Evolutionary conservation across 2,797 vertebrate species (phyloP).

Genomic region (Harpagifer antarcticus): DNA sequence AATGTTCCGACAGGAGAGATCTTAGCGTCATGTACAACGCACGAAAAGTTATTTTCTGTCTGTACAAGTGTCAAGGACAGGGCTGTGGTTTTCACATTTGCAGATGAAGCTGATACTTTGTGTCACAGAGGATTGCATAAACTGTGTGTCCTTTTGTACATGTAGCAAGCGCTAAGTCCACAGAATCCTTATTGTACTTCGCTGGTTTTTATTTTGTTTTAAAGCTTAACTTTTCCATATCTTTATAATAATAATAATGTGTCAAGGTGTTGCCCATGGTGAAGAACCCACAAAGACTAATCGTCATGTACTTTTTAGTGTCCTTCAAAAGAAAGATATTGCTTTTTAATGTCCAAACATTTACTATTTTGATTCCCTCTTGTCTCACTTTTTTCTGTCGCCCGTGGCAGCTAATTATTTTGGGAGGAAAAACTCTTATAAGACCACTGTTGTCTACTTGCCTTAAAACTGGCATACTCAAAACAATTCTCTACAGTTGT

Average conservation of each 20-base stretch:
- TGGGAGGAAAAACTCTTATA: too few relatives aligned
- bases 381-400: not conserved
- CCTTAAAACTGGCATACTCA: too few relatives aligned
- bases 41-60: not conserved
- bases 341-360: not conserved
- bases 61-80: not conserved
- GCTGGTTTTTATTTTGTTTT: not conserved
- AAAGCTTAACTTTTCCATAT: not conserved
- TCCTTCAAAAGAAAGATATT: not conserved
- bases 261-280: not conserved
- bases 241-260: not conserved
- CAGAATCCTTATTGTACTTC: not conserved
- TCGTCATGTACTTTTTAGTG: not conserved
- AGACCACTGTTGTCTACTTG: too few relatives aligned
- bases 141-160: not conserved
- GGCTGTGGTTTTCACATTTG: not conserved
- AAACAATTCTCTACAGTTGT: too few relatives aligned
- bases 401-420: too few relatives aligned
- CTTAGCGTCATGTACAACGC: not conserved
- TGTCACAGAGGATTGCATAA: not conserved
- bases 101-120: not conserved
- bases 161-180: not conserved
- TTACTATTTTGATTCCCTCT: not conserved
- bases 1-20: slow-evolving; percentile 22
- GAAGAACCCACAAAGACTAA: not conserved